Conservation (phyloP, 2,113 vertebrate species). For the Glaucomys volans region DNA sequence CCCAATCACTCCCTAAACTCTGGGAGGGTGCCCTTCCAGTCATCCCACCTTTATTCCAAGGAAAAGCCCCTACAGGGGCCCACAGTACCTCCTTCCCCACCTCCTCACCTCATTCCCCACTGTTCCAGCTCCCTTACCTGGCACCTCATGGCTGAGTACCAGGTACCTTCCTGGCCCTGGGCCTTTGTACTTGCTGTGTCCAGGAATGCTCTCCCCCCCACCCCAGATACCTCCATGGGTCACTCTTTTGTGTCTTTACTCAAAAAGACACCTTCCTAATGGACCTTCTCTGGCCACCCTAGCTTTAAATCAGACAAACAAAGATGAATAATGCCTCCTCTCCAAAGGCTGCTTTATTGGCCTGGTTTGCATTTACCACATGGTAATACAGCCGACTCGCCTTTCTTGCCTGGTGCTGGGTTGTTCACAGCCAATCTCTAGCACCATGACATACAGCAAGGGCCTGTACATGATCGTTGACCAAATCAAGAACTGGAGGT, state of each 20-base stretch:
- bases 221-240: neutral
- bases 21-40: neutral
- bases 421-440: neutral
- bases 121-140: neutral
- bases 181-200: neutral
- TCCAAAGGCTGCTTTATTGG: neutral
- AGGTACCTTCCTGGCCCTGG: neutral
- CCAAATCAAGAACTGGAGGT: neutral
- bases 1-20: neutral
- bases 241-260: slow-evolving; percentile 7
- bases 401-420: neutral
- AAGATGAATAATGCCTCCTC: neutral
- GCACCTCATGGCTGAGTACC: neutral
- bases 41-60: neutral
- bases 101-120: neutral
- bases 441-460: neutral
- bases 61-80: neutral
- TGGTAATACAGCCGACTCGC: accelerated
- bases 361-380: neutral
- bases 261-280: neutral
- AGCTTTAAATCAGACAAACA: neutral
- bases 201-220: neutral
- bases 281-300: neutral
- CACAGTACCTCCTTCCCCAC: neutral
- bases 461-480: neutral